Evolutionary conservation across 2,888 invertebrate species (phyloP), one percentile per base, ranked within the genome.

Genomic region (Anagyrus pseudococci): DNA sequence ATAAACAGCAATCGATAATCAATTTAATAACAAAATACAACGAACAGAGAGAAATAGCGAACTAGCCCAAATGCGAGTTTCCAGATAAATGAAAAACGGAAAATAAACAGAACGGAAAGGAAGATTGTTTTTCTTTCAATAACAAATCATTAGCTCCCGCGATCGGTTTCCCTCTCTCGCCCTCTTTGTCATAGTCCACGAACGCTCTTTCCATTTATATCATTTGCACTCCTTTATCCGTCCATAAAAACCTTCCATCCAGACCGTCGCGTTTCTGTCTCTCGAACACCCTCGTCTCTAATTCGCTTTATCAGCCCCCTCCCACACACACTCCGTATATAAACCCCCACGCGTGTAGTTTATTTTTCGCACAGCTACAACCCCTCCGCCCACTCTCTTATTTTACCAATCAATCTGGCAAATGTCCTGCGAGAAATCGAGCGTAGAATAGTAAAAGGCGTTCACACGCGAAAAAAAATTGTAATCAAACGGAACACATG

Each of bases 401-500:
- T 54, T 55, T 54, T 23, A 25, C 56, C 61, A 52, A 62, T 62
- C 61, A 56, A 62, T 62, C 50, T 40, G 46, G 19, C 46, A 56
- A 62, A 56, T 62, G 61, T 62, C 40, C 40, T 40, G 40, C 26
- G 56, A 56, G 40, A 33, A 62, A 62, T 56, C 56, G 44, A 62
- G 17, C 37, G 19, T 13, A 25, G 22, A 20, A 23, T 43, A 49
- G 48, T 33, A 56, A 55, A 54, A 56, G 55, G 33, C 8, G 25
- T 19, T 8, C 29, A 20, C 8, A 19, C 29, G 26, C 19, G 56
- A n/a, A 50, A 61, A 55, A 55, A 49, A 26, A 13, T 8, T 41
- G 23, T 33, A 55, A 60, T 55, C 54, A n/a, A 43, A 43, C 15
- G 17, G 7, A 41, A 55, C 48, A 49, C 20, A 33, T 44, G 60